A percentile compares a stretch with the other conserved stretches of the same genome.
phyloP scores from a whole-genome alignment of 35 echinoderm and acorn worm genomes.

The Heliocidaris erythrogramma region DNA sequence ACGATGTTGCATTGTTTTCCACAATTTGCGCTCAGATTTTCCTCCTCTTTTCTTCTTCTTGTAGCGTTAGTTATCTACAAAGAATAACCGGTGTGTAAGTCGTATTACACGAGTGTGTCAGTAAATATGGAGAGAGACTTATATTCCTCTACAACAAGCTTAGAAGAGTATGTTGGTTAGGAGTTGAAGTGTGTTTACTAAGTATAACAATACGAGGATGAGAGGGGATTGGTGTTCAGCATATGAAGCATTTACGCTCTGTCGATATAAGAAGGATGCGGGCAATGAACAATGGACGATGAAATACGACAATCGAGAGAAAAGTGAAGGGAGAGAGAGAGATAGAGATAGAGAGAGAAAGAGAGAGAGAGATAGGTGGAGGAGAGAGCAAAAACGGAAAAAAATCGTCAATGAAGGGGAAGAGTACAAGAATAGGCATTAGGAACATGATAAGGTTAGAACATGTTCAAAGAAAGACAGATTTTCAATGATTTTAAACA shows the following conservation, averaged over 20 bases:
- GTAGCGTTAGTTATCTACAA: not conserved
- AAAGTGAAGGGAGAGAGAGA: not conserved
- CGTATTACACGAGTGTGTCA: not conserved
- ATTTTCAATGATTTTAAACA: too few species aligned
- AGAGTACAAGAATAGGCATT: too few species aligned
- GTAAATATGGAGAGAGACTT: not conserved
- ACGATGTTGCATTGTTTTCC: slow-evolving; percentile 40
- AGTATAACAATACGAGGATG: slow-evolving; percentile 7
- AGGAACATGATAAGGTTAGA: too few species aligned
- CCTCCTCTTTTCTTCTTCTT: not conserved
- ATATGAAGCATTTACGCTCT: not conserved
- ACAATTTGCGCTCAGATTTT: slow-evolving; percentile 26
- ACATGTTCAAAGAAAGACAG: too few species aligned
- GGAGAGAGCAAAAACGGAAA: not conserved
- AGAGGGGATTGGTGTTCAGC: not conserved
- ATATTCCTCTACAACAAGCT: not conserved
- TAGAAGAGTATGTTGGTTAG: not conserved
- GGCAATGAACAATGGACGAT: not conserved
- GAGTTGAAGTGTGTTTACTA: slow-evolving; percentile 33
- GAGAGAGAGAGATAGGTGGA: not conserved
- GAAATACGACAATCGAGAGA: not conserved
- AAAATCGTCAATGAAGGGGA: too few species aligned
- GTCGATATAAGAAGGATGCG: not conserved
- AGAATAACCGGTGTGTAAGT: not conserved
- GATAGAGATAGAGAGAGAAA: not conserved